Conservation (phyloP, 2,888 invertebrate species). For the Heteromyza rotundicornis region DNA sequence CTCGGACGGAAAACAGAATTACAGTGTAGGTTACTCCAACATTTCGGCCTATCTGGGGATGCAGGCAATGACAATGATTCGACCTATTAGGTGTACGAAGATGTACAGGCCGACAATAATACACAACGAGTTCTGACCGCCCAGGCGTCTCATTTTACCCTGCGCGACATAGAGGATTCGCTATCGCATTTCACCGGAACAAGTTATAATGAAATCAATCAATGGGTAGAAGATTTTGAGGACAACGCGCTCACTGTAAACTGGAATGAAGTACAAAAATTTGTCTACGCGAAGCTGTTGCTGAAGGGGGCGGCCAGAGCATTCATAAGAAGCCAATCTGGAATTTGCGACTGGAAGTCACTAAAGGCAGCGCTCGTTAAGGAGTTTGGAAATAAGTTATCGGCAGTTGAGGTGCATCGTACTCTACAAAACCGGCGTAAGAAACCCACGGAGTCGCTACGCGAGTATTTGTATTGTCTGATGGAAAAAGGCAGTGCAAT, state of each 20-base stretch:
- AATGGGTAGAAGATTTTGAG: conserved; percentile 11
- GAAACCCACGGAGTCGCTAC: conserved; percentile 9
- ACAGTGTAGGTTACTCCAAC: too few relatives aligned
- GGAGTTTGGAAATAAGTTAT: conserved; percentile 14
- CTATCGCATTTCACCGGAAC: neutral
- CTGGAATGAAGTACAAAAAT: conserved; percentile 15
- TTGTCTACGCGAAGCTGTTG: conserved; percentile 16
- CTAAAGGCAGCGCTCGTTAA: conserved; percentile 15
- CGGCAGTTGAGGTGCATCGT: conserved; percentile 19
- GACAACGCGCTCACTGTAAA: conserved; percentile 6
- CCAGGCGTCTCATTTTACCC: too few relatives aligned
- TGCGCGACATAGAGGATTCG: conserved; percentile 6
- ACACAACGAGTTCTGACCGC: too few relatives aligned
- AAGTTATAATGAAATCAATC: neutral
- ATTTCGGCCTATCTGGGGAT: too few relatives aligned
- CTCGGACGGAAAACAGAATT: too few relatives aligned
- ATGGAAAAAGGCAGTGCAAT: conserved; percentile 22
- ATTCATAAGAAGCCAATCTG: conserved; percentile 13
- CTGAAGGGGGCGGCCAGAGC: conserved; percentile 16
- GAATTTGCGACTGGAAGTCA: conserved; percentile 9
- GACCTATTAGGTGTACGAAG: too few relatives aligned
- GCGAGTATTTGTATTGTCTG: conserved; percentile 22
- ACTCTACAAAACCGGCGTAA: conserved; percentile 19
- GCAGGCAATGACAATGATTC: too few relatives aligned
- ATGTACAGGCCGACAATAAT: too few relatives aligned